Conservation (phyloP, 64 coral and sea anemone genomes). For the Pocillopora verrucosa region DNA sequence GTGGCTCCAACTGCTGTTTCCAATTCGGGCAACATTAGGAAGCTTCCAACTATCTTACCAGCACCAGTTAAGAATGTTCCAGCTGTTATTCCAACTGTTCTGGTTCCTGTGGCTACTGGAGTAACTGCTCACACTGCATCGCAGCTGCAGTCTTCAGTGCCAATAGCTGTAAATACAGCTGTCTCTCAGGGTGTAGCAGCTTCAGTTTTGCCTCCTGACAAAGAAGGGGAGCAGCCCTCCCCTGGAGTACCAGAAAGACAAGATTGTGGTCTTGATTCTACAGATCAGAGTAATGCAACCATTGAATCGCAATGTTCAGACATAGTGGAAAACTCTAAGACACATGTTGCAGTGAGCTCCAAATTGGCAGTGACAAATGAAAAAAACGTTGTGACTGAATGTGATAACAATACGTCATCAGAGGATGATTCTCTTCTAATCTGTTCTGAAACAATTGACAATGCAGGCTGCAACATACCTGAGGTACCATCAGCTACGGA, state of each 20-base stretch:
- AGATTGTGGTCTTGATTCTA: neutral
- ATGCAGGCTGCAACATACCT: slow-evolving; percentile 24
- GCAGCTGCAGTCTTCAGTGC: slow-evolving; percentile 9
- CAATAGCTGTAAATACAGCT: slow-evolving; percentile 20
- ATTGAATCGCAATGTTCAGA: neutral
- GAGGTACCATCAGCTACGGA: slow-evolving; percentile 32
- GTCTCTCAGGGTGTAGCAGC: neutral
- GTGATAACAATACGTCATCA: slow-evolving; percentile 62
- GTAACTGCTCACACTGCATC: slow-evolving; percentile 21
- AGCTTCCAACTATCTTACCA: slow-evolving; percentile 75
- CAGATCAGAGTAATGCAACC: neutral
- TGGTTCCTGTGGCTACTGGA: slow-evolving; percentile 61
- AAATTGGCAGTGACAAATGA: neutral
- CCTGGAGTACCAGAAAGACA: neutral
- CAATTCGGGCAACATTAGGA: slow-evolving; percentile 29
- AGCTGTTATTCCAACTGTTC: slow-evolving; percentile 67
- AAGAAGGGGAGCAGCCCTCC: neutral
- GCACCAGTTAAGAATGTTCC: slow-evolving; percentile 85
- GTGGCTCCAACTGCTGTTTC: slow-evolving; percentile 30
- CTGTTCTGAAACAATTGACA: slow-evolving; percentile 87
- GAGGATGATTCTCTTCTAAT: slow-evolving; percentile 85
- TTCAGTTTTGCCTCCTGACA: neutral
- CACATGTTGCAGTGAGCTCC: neutral
- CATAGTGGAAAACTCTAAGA: neutral
- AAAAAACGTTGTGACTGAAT: neutral